Conservation (phyloP, 64 coral and sea anemone species). For the Actinia equina region DNA sequence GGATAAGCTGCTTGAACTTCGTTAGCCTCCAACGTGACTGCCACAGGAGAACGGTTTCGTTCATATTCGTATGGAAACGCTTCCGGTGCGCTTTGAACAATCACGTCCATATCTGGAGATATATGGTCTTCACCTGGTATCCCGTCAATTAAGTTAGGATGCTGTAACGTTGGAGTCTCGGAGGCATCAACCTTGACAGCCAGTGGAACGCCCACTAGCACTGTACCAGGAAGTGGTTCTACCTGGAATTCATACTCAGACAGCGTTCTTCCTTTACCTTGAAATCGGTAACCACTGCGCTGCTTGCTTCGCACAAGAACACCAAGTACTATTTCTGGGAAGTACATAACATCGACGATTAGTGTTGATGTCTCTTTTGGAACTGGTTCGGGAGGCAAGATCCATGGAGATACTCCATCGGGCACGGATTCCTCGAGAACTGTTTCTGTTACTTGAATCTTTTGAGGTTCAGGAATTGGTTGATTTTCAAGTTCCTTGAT, state of each 20-base stretch:
- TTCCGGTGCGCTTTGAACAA: not conserved
- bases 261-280: not conserved
- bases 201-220: conserved; percentile 4
- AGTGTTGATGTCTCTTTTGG: conserved; percentile 6
- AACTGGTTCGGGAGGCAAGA: not conserved
- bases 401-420: not conserved
- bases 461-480: conserved; percentile 9
- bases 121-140: not conserved
- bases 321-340: conserved; percentile 16
- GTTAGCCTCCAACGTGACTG: not conserved
- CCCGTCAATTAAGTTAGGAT: conserved; percentile 10
- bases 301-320: conserved; percentile 18
- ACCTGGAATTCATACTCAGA: conserved; percentile 19
- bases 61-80: not conserved
- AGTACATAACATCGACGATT: not conserved
- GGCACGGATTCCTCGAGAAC: not conserved
- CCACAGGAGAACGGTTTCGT: conserved; percentile 18
- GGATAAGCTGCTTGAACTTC: not conserved
- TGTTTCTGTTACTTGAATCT: not conserved
- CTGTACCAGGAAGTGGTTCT: conserved; percentile 17
- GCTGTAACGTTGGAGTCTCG: conserved; percentile 16
- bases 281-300: not conserved
- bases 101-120: conserved; percentile 8
- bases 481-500: conserved; percentile 14
- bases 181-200: conserved; percentile 19